These are phyloP conservation scores for Vimba vimba DNA, from an alignment of 2,113 vertebrate species.

Conservation along the genomic window DNA sequence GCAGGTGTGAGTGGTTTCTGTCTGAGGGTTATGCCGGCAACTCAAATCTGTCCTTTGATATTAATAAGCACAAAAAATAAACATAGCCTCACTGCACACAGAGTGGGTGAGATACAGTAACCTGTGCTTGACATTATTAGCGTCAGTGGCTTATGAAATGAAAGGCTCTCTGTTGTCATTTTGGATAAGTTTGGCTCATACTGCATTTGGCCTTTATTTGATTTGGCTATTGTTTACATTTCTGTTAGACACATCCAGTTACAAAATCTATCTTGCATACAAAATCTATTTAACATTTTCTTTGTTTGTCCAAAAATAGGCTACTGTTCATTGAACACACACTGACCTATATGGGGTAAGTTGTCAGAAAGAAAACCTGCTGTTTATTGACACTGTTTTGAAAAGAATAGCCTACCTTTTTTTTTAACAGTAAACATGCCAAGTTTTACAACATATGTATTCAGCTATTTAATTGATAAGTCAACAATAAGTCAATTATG, in stretches of 20 bases:
- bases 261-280: too few relatives aligned
- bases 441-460: background rate
- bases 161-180: background rate
- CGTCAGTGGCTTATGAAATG: background rate
- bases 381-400: too few relatives aligned
- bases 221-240: too few relatives aligned
- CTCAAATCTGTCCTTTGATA: constrained; percentile 18
- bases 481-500: background rate
- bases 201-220: background rate
- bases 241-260: too few relatives aligned
- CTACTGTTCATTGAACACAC: too few relatives aligned
- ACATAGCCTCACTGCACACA: background rate
- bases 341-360: too few relatives aligned
- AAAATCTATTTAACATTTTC: too few relatives aligned
- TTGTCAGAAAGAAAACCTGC: too few relatives aligned
- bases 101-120: background rate
- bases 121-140: background rate
- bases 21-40: background rate
- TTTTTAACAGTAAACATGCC: too few relatives aligned
- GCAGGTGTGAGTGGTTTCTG: constrained; percentile 22
- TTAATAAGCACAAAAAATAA: background rate
- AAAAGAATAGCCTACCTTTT: too few relatives aligned
- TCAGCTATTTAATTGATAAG: background rate
- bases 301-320: too few relatives aligned
- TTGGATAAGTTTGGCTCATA: background rate